Percentiles rank a stretch among this genome's conserved stretches.
Evolutionary conservation across 2,797 vertebrate species (phyloP).

Genomic region (Ambastaia sidthimunki): DNA sequence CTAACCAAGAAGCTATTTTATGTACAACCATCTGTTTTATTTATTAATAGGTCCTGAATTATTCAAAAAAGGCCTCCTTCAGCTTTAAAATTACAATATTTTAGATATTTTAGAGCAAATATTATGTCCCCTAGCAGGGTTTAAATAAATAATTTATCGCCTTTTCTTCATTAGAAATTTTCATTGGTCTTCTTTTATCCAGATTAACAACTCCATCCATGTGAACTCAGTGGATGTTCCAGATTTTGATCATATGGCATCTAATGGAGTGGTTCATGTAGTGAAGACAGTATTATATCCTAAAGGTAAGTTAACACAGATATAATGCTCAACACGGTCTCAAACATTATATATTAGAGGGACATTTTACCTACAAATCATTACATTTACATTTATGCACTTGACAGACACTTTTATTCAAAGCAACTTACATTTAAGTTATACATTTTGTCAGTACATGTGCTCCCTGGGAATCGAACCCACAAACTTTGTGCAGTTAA

Average conservation of each 20-base stretch:
- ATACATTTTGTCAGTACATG: no score
- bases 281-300: constrained; percentile 95
- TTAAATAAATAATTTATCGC: neutral
- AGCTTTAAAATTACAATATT: no score
- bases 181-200: constrained; percentile 34
- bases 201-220: constrained; percentile 89
- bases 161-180: neutral
- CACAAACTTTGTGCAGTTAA: no score
- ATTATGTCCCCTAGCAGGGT: neutral
- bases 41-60: neutral
- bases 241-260: constrained; percentile 90
- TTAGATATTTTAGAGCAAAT: no score
- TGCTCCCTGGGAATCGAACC: no score
- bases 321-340: no score
- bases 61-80: no score
- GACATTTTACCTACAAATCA: neutral
- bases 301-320: constrained; percentile 75
- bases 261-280: constrained; percentile 94
- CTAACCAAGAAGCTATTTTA: neutral
- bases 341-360: neutral
- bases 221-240: constrained; percentile 89
- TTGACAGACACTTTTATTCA: no score
- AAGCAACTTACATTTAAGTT: no score
- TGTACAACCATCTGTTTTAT: neutral
- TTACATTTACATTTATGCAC: no score